Base-by-base conservation (phyloP, 1,140 invertebrate genomes). In the Drosophila mojavensis region DNA sequence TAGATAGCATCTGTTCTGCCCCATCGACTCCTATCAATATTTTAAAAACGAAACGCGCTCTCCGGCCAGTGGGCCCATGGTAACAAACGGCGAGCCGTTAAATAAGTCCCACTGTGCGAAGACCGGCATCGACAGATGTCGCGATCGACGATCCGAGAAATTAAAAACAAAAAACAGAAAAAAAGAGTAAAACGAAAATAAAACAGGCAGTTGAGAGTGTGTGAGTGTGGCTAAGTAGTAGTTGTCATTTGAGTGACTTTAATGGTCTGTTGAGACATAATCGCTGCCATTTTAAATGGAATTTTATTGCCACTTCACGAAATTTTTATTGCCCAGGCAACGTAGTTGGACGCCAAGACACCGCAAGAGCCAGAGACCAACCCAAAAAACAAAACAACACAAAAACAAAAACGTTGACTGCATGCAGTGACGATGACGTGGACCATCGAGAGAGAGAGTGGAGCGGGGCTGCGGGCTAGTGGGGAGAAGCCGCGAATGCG, bases 211-310 rank as follows among this genome's bases (percentile, higher is more conserved):
- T 58, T 67, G 74, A 63, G 63, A 65, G 65, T 75, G 75, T 61
- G 55, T 24, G 43, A 71, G 66, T 78, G 88, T 81, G 83, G 78
- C 83, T 91, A 91, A 91, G 86, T 91, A 91, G 90, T 91, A 91
- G 90, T 91, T 91, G 90, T 91, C 90, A 91, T 91, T 91, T 91
- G 77, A 91, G 83, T 91, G 90, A 91, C 90, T 91, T 91, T 91
- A 91, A 91, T 91, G 90, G 90, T 91, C 90, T 91, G 90, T 91
- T 91, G 90, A 91, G 90, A 91, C 90, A 91, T 91, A 91, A 91
- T 91, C 90, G 90, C 90, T 91, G 90, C 90, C 90, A 91, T 91
- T 91, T 91, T 91, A 91, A 91, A 91, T 91, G 90, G 90, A 91
- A 91, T 91, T 91, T 91, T 91, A 91, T 91, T 91, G 90, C 90